Evolutionary conservation across 2,797 vertebrate species (phyloP).

Genomic region (Peromyscus nudipes): DNA sequence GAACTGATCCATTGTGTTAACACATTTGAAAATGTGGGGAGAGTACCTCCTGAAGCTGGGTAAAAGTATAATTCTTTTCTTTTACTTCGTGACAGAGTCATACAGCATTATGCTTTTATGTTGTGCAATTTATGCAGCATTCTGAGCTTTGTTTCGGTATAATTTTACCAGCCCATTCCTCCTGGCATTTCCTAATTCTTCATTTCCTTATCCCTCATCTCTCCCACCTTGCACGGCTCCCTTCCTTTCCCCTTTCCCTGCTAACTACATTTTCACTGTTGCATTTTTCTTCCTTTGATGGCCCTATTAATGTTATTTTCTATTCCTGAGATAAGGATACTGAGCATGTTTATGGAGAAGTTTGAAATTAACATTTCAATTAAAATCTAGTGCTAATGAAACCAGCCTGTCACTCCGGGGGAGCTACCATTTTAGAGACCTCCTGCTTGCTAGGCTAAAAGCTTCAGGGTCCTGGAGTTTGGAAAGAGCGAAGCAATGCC

Average conservation of each 20-base stretch:
- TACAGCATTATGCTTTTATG: not conserved
- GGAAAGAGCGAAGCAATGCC: not conserved
- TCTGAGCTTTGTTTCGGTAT: not conserved
- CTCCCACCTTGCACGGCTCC: not conserved
- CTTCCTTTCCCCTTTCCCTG: not conserved
- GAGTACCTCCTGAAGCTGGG: not conserved
- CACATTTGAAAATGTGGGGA: conserved; percentile 1
- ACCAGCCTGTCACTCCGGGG: not conserved
- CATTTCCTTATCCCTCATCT: not conserved
- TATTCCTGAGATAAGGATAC: conserved; percentile 46
- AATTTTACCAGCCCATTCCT: not conserved
- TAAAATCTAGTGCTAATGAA: conserved; percentile 2
- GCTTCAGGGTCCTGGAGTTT: not conserved
- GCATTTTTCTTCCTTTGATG: not conserved
- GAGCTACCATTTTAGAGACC: conserved; percentile 13
- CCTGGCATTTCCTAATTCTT: not conserved
- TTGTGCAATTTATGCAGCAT: not conserved
- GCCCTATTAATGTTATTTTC: conserved; percentile 2
- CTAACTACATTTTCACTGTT: not conserved
- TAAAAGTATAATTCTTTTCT: not conserved
- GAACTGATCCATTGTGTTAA: not conserved
- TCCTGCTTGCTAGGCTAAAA: not conserved
- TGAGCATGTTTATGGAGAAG: not conserved
- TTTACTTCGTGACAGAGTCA: not conserved
- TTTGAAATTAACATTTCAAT: conserved; percentile 48